phyloP scores from a whole-genome alignment of 37 sponge, comb jelly and placozoan genomes.

The Dysidea cf. avara region DNA sequence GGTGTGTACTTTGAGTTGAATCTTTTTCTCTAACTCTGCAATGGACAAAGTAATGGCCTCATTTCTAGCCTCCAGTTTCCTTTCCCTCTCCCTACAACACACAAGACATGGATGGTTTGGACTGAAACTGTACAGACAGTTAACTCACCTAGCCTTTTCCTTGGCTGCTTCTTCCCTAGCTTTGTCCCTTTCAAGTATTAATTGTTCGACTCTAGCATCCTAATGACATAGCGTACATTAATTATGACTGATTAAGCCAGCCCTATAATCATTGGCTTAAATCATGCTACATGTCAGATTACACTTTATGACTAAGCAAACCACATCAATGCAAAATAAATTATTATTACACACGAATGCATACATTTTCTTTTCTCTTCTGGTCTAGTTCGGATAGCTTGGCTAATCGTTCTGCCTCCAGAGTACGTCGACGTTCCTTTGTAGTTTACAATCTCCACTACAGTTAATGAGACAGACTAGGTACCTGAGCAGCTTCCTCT shows the following conservation, averaged over 20 bases:
- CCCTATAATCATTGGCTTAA: too few relatives aligned
- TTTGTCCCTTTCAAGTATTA: slow-evolving; percentile 47
- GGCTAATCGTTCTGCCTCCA: slow-evolving; percentile 74
- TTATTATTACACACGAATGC: neutral
- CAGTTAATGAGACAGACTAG: neutral
- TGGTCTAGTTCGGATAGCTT: slow-evolving; percentile 61
- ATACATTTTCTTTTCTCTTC: slow-evolving; percentile 48
- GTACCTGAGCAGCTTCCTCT: slow-evolving; percentile 86
- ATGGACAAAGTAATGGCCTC: slow-evolving; percentile 42
- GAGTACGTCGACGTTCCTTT: slow-evolving; percentile 59
- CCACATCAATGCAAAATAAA: too few relatives aligned
- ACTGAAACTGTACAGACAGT: neutral
- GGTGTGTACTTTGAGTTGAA: slow-evolving; percentile 69
- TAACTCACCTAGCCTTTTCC: slow-evolving; percentile 60
- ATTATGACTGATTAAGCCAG: too few relatives aligned
- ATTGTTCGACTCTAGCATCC: slow-evolving; percentile 67
- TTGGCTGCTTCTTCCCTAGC: slow-evolving; percentile 71
- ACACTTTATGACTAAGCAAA: too few relatives aligned
- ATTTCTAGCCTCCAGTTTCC: slow-evolving; percentile 59
- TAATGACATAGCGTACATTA: slow-evolving; percentile 8
- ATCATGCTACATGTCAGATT: too few relatives aligned
- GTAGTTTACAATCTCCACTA: neutral
- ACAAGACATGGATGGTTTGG: neutral
- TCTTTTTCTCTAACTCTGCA: slow-evolving; percentile 66
- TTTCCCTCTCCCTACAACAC: slow-evolving; percentile 67